Conservation (phyloP, 2,113 vertebrate genomes). For the Pongo pygmaeus region DNA sequence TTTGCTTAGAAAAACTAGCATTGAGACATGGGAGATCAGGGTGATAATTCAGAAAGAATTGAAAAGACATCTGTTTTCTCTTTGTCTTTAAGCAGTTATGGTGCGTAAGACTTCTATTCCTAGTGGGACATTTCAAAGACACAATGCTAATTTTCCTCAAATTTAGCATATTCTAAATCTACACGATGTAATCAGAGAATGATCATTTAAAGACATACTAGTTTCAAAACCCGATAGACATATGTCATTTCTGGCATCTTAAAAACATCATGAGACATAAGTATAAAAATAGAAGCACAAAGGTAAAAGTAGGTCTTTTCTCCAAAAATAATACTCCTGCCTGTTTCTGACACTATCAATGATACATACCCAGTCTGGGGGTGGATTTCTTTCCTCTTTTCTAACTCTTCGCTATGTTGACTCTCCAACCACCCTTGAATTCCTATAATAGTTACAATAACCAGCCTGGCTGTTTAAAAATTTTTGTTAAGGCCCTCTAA, state of each 20-base stretch:
- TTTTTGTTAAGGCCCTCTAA: not conserved
- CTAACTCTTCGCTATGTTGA: not conserved
- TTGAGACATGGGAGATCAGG: fast-evolving
- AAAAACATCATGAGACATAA: not conserved
- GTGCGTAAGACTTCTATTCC: not conserved
- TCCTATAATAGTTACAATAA: not conserved
- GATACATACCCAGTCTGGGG: not conserved
- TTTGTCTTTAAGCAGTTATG: not conserved
- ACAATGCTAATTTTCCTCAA: not conserved
- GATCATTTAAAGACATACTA: slow-evolving; percentile 57
- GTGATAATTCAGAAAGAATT: not conserved
- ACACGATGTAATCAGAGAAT: slow-evolving; percentile 57
- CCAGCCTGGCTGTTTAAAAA: not conserved
- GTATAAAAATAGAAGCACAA: not conserved
- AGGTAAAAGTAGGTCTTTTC: not conserved
- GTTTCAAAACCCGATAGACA: slow-evolving; percentile 42
- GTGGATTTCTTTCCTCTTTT: not conserved
- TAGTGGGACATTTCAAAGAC: slow-evolving; percentile 11
- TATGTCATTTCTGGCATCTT: not conserved
- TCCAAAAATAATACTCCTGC: not conserved
- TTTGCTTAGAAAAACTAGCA: not conserved
- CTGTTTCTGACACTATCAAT: not conserved
- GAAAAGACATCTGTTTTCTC: not conserved
- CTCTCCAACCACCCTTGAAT: not conserved
- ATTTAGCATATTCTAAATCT: slow-evolving; percentile 59